A percentile compares a stretch with the other conserved stretches of the same genome.
Evolutionary conservation across 2,888 invertebrate species (phyloP).

Genomic region (Nowickia ferox): DNA sequence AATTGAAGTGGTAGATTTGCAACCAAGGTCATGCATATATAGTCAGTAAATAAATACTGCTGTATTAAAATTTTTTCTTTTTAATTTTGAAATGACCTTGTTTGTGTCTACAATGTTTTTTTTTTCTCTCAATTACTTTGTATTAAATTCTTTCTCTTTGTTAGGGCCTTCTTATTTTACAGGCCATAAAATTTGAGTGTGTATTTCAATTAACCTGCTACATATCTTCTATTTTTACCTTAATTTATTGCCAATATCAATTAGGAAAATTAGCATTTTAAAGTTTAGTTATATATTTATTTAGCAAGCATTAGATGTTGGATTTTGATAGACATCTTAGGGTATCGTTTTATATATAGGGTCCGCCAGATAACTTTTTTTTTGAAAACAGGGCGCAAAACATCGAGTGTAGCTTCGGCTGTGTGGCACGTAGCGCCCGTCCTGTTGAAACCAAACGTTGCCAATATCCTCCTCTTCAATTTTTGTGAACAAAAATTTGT

Average conservation of each 20-base stretch:
- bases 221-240: background rate
- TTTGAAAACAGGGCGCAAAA: too few species aligned
- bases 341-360: background rate
- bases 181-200: constrained; percentile 8
- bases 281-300: constrained; percentile 14
- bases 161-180: background rate
- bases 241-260: constrained; percentile 52
- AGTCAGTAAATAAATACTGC: constrained; percentile 9
- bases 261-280: constrained; percentile 36
- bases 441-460: too few species aligned
- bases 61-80: background rate
- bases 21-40: constrained; percentile 25
- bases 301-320: background rate
- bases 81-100: constrained; percentile 37
- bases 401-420: too few species aligned
- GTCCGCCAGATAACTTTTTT: too few species aligned
- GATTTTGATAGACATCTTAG: background rate
- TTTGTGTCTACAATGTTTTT: constrained; percentile 5
- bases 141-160: background rate
- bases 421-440: too few species aligned
- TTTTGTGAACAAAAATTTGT: too few species aligned
- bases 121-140: constrained; percentile 17
- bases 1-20: constrained; percentile 37
- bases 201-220: constrained; percentile 20
- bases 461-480: too few species aligned